phyloP scores from a whole-genome alignment of 1,140 invertebrate genomes.

The Phenacoccus solenopsis region DNA sequence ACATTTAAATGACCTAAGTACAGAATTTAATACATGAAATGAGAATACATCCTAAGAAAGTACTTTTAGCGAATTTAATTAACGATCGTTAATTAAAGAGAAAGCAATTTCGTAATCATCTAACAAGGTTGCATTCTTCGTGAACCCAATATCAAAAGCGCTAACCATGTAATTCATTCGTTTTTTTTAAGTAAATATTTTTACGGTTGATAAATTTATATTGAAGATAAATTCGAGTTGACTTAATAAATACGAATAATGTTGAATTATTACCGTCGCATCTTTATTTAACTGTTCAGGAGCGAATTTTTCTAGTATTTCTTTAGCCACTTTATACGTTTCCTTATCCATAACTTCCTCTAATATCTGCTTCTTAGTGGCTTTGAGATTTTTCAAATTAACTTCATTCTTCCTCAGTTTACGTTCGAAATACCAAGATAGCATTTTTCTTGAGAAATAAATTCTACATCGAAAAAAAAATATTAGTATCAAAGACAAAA shows the following conservation, averaged over 20 bases:
- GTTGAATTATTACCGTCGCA: neutral
- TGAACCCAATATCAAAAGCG: neutral
- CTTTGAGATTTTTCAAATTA: constrained; percentile 55
- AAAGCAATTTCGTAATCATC: neutral
- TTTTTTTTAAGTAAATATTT: neutral
- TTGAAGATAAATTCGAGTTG: neutral
- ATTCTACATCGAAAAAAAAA: neutral
- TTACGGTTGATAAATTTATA: neutral
- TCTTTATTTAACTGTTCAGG: constrained; percentile 38
- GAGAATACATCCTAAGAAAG: neutral
- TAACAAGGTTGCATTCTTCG: neutral
- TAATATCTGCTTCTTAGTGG: constrained; percentile 76
- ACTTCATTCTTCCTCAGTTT: constrained; percentile 67
- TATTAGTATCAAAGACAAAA: neutral
- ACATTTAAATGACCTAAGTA: neutral
- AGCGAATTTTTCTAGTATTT: constrained; percentile 80
- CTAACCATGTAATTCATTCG: neutral
- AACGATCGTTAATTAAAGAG: neutral
- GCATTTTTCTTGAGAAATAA: neutral
- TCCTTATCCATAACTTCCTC: constrained; percentile 95
- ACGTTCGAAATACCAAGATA: constrained; percentile 66
- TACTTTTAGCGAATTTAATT: neutral
- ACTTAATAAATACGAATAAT: neutral
- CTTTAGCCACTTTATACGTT: constrained; percentile 91
- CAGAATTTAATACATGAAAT: neutral